Conservation (phyloP, 2,888 invertebrate genomes). For the Scaptomyza tumidula region DNA sequence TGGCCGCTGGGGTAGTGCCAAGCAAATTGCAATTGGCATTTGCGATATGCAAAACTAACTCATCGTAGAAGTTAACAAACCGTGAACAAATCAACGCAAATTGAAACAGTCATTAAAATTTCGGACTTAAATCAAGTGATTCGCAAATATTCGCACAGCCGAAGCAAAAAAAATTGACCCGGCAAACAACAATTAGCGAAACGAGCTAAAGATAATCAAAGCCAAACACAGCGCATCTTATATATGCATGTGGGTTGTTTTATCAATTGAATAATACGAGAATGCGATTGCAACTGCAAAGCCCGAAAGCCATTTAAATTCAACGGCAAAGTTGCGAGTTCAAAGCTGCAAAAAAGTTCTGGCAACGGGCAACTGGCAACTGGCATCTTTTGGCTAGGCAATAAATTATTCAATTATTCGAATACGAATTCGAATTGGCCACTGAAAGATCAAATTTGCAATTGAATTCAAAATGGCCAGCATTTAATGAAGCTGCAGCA, state of each 20-base stretch:
- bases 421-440: constrained; percentile 48
- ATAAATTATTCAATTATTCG: constrained; percentile 78
- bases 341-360: constrained; percentile 25
- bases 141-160: constrained; percentile 56
- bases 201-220: constrained; percentile 8
- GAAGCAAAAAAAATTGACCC: background rate
- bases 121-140: constrained; percentile 60
- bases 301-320: constrained; percentile 28
- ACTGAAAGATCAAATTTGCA: constrained; percentile 68
- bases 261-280: constrained; percentile 65
- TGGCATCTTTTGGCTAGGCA: constrained; percentile 46
- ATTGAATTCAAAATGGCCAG: constrained; percentile 79
- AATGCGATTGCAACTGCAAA: constrained; percentile 58
- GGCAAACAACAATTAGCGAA: constrained; percentile 39
- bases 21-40: constrained; percentile 1
- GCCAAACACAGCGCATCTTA: constrained; percentile 3
- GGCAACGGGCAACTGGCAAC: constrained; percentile 40
- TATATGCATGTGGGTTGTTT: constrained; percentile 15
- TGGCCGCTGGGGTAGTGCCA: constrained; percentile 32
- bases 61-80: constrained; percentile 67
- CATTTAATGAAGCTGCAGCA: constrained; percentile 70
- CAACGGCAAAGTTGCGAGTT: constrained; percentile 29
- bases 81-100: constrained; percentile 61
- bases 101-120: constrained; percentile 35
- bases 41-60: constrained; percentile 11